phyloP scores from a whole-genome alignment of 2,113 vertebrate genomes.

The Lepisosteus oculatus region DNA sequence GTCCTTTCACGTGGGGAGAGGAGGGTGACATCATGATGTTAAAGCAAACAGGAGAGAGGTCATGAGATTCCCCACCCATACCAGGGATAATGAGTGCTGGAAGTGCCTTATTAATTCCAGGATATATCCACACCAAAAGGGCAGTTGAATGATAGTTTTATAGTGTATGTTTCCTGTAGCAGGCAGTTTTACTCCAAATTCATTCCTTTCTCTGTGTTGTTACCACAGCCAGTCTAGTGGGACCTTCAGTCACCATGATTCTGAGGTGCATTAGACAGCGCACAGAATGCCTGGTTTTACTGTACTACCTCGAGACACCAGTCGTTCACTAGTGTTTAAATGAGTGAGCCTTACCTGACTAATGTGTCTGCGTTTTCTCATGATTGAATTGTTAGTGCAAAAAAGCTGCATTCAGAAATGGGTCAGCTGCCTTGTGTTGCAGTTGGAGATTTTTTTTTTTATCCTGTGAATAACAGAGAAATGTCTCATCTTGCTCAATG shows the following conservation, averaged over 20 bases:
- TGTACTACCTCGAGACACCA: too few relatives aligned
- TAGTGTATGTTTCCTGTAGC: constrained; percentile 8
- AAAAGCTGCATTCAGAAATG: too few relatives aligned
- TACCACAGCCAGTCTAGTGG: background rate
- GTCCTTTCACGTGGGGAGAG: constrained; percentile 2
- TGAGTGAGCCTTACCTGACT: too few relatives aligned
- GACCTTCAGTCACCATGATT: background rate
- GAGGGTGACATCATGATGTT: constrained; percentile 4
- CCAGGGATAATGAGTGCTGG: background rate
- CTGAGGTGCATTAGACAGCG: too few relatives aligned
- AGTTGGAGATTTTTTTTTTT: background rate
- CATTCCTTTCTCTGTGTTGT: background rate
- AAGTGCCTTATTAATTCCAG: constrained; percentile 18
- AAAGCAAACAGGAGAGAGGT: background rate
- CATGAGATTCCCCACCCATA: background rate
- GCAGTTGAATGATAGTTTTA: background rate
- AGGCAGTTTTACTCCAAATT: constrained; percentile 14
- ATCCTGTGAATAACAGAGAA: background rate
- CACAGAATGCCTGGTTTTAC: too few relatives aligned
- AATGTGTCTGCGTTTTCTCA: too few relatives aligned
- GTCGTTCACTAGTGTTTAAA: too few relatives aligned
- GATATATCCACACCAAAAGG: background rate
- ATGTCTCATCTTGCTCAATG: background rate
- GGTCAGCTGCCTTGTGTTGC: too few relatives aligned
- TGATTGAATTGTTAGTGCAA: too few relatives aligned